These are phyloP conservation scores for Strix aluco DNA, from an alignment of 2,113 vertebrate genomes.

Conservation along the genomic window DNA sequence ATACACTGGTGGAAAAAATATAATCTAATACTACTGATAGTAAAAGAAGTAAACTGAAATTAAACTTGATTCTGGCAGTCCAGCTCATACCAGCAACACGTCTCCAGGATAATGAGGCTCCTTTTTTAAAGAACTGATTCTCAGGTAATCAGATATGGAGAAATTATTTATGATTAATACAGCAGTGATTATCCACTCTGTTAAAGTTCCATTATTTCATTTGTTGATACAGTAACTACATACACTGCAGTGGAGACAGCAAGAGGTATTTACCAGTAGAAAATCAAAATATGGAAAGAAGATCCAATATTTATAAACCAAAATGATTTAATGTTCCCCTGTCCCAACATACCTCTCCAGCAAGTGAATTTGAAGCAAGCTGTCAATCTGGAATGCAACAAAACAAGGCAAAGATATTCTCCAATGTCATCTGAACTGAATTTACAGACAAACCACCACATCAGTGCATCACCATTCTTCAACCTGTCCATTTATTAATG, in stretches of 20 bases:
- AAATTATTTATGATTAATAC: neutral
- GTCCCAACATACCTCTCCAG: neutral
- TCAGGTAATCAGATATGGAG: neutral
- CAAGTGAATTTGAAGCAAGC: neutral
- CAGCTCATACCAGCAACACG: neutral
- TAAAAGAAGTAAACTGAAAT: neutral
- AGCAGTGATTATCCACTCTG: neutral
- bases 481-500: neutral
- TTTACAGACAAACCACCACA: neutral
- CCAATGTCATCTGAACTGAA: neutral
- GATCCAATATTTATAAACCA: neutral
- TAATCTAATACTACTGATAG: neutral
- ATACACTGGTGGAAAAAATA: neutral
- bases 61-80: neutral
- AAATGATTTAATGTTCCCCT: neutral
- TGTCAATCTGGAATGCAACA: neutral
- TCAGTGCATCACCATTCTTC: neutral
- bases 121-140: neutral
- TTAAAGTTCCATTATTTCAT: neutral
- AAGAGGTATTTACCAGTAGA: neutral
- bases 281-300: neutral
- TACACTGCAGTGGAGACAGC: neutral
- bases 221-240: neutral
- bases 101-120: neutral
- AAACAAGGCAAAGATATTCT: neutral